Evolutionary conservation across 2,888 invertebrate genomes (phyloP).

Genomic region (Corbicula japonica): DNA sequence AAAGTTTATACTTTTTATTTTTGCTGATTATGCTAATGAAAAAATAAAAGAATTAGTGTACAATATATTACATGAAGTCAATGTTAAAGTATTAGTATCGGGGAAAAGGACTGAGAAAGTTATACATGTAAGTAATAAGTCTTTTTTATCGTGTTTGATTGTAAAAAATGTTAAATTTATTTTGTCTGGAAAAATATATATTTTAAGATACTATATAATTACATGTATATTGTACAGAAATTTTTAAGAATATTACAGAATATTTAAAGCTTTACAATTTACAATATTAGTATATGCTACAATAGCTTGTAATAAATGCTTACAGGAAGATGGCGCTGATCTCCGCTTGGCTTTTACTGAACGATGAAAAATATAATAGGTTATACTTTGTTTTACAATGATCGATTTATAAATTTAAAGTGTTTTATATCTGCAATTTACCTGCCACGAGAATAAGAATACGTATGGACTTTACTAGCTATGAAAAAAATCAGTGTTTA

Average conservation of each 20-base stretch:
- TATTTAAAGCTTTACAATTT: neutral
- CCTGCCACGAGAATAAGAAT: neutral
- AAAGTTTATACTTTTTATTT: too few relatives aligned
- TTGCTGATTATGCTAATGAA: too few relatives aligned
- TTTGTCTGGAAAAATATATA: neutral
- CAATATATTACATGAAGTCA: too few relatives aligned
- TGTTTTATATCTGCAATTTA: neutral
- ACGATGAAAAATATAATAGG: constrained; percentile 1
- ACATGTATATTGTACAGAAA: neutral
- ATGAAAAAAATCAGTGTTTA: neutral
- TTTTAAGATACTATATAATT: neutral
- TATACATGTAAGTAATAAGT: too few relatives aligned
- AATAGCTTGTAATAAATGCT: constrained; percentile 1
- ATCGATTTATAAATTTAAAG: neutral
- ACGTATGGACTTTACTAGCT: too few relatives aligned
- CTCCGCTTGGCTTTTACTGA: constrained; percentile 26
- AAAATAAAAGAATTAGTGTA: too few relatives aligned
- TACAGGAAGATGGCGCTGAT: constrained; percentile 34
- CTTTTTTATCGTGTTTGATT: too few relatives aligned
- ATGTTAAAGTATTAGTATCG: too few relatives aligned
- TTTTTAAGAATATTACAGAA: neutral
- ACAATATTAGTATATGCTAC: neutral
- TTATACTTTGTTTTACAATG: neutral
- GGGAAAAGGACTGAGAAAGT: too few relatives aligned
- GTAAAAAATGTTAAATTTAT: neutral